Base-by-base conservation (phyloP, 2,113 vertebrate genomes). In the Seriola dumerili region DNA sequence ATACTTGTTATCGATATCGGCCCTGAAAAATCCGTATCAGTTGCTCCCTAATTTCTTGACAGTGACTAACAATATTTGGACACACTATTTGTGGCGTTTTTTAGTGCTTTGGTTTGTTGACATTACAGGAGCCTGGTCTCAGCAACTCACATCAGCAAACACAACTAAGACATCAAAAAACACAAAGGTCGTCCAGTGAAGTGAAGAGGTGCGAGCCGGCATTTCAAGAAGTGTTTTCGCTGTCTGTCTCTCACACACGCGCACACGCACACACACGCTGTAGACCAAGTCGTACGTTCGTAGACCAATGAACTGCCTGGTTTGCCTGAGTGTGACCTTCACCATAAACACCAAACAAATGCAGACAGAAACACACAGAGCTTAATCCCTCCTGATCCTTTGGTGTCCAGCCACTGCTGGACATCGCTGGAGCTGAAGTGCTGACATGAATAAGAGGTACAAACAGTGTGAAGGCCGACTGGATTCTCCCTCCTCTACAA, bases 371-470 rank as follows among this genome's bases (percentile, higher is more conserved):
- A 85, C 57, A 73, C 71, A 81, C 63, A 74, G 44, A 36, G 40
- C 64, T 62, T 88, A 88, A 88, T 87, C 88, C 81, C 58, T 69
- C 74, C 65, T 82, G 80, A 91, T 84, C 83, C 81, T 75, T 16
- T 46, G 57, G 73, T 73, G 36, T 79, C 80, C 78, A 44, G 50
- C 74, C 65, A 29, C 36, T 25, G 72, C 42, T 0, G 46, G 74
- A 79, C 74, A 57, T 55, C 58, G 68, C 76, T 67, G 64, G 29
- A 83, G 34, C 69, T 70, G 42, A 66, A 71, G 78, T 44, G 74
- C 50, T 34, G 54, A 70, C 63, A 1, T 59, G 61, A 66, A 85
- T 50, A 25, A 52, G 32, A 66, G 77, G 8, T 61, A 44, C 32
- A 58, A 72, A 65, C 1, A 3, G 50, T 29, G 42, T 17, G 44